These are phyloP conservation scores for Herpetotheres cachinnans DNA, from an alignment of 2,113 vertebrate species.

Conservation along the genomic window DNA sequence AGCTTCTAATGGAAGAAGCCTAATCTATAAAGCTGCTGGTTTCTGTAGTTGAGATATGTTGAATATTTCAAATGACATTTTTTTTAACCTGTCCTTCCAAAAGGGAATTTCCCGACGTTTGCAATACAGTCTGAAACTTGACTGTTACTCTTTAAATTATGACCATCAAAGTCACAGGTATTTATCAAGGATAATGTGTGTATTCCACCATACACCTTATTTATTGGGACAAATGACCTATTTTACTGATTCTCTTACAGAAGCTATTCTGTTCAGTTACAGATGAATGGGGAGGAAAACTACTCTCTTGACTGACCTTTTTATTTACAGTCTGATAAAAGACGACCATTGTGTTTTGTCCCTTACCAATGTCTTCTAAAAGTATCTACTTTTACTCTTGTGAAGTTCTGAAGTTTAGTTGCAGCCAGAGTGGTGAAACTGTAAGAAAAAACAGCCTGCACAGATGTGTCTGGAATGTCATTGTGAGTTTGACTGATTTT, in stretches of 20 bases:
- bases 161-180: not conserved
- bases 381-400: not conserved
- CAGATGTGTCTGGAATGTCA: not conserved
- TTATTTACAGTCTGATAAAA: conserved; percentile 32
- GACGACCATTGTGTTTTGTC: not conserved
- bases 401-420: not conserved
- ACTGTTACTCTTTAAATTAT: not conserved
- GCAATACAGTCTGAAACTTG: not conserved
- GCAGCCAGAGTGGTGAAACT: not conserved
- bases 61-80: not conserved
- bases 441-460: not conserved
- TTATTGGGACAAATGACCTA: conserved; percentile 47
- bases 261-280: conserved; percentile 28
- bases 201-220: not conserved
- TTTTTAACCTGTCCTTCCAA: not conserved
- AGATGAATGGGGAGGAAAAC: conserved; percentile 32
- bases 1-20: not conserved
- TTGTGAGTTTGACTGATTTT: not conserved
- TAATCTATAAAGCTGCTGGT: not conserved
- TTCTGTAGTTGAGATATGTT: not conserved
- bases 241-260: conserved; percentile 31
- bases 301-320: conserved; percentile 25
- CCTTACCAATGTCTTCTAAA: not conserved
- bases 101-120: not conserved
- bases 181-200: conserved; percentile 15